phyloP scores from a whole-genome alignment of 2,113 vertebrate species.

The Lipotes vexillifer region DNA sequence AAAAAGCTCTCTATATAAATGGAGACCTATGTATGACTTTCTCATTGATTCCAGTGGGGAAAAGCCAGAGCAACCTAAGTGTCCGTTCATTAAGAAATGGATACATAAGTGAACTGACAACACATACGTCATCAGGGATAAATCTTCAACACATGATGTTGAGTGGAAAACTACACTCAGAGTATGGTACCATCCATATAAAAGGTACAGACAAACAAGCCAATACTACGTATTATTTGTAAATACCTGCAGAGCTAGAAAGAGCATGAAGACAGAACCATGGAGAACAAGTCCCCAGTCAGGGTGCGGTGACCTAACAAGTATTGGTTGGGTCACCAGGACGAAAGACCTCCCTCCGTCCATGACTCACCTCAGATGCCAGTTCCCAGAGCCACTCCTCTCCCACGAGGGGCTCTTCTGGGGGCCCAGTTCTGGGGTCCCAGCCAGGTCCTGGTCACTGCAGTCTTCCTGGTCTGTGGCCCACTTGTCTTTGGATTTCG shows the following conservation, averaged over 20 bases:
- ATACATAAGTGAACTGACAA: neutral
- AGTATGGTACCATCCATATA: fast-evolving
- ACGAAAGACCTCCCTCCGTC: neutral
- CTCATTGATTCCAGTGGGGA: neutral
- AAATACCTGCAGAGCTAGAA: neutral
- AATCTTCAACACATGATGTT: neutral
- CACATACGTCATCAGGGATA: fast-evolving
- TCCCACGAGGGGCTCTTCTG: constrained; percentile 70
- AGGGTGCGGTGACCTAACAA: fast-evolving
- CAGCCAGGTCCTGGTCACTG: constrained; percentile 38
- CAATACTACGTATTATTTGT: no score
- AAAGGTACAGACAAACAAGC: neutral
- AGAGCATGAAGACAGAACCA: fast-evolving
- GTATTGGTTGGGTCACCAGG: fast-evolving
- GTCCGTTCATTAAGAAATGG: neutral
- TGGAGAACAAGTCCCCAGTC: fast-evolving
- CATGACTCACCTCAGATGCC: constrained; percentile 70
- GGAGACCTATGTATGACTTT: neutral
- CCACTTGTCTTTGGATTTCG: constrained; percentile 75
- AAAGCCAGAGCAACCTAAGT: neutral
- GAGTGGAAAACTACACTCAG: neutral
- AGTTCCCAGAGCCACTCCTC: constrained; percentile 75
- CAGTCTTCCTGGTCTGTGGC: constrained; percentile 71
- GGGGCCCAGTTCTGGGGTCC: neutral
- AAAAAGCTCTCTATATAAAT: neutral